Evolutionary conservation across 2,888 invertebrate species (phyloP).

Genomic region (Mesorhabditis spiculigera): DNA sequence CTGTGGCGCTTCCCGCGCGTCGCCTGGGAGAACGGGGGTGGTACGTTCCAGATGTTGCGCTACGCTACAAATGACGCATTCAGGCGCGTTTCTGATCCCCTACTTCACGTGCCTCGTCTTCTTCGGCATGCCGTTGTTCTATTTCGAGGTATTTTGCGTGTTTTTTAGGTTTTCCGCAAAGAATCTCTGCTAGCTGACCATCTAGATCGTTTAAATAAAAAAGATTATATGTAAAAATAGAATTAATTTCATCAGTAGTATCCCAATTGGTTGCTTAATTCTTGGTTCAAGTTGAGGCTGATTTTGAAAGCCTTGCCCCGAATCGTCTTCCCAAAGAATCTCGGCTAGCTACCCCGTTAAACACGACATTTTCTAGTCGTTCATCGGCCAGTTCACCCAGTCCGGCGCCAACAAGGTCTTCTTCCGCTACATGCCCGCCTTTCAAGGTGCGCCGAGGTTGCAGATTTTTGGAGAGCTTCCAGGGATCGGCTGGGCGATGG

Average conservation of each 20-base stretch:
- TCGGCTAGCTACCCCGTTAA: too few species aligned
- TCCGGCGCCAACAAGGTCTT: slow-evolving; percentile 9
- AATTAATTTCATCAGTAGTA: too few species aligned
- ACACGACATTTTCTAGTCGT: too few species aligned
- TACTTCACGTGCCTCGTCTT: slow-evolving; percentile 58
- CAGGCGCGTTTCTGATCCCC: slow-evolving; percentile 59
- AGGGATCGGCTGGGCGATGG: slow-evolving; percentile 83
- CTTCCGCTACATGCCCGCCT: slow-evolving; percentile 11
- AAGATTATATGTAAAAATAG: slow-evolving; percentile 10
- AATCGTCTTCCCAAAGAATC: too few species aligned
- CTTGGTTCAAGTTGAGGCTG: too few species aligned
- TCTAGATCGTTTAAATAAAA: slow-evolving; percentile 27
- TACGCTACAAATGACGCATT: too few species aligned
- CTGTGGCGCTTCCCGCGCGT: slow-evolving; percentile 37
- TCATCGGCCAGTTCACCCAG: not conserved
- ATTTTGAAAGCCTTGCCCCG: too few species aligned
- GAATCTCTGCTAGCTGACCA: too few species aligned
- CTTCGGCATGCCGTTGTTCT: slow-evolving; percentile 58
- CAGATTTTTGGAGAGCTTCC: slow-evolving; percentile 5
- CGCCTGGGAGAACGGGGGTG: slow-evolving; percentile 41
- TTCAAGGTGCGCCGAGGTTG: slow-evolving; percentile 9
- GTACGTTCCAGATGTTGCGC: too few species aligned
- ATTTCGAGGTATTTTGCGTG: slow-evolving; percentile 38
- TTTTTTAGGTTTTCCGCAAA: too few species aligned
- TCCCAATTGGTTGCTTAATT: slow-evolving; percentile 20